Evolutionary conservation across 2,113 vertebrate species (phyloP).

Genomic region (Clarias batrachus): DNA sequence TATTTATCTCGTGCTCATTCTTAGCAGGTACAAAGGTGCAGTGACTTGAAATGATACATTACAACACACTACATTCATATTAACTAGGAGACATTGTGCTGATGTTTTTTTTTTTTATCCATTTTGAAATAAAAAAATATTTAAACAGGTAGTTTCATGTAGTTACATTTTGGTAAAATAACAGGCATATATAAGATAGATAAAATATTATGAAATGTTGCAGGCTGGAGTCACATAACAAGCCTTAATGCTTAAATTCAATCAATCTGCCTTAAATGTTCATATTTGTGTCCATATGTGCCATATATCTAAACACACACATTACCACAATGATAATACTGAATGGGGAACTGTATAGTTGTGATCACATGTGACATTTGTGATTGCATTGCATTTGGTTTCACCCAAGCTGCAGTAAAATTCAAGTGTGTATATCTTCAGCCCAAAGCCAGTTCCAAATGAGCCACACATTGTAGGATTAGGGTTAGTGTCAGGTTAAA

Average conservation of each 20-base stretch:
- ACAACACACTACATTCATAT: background rate
- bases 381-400: background rate
- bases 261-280: background rate
- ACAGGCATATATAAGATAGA: too few relatives aligned
- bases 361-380: background rate
- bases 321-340: background rate
- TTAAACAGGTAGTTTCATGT: background rate
- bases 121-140: background rate
- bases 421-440: background rate
- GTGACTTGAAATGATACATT: background rate
- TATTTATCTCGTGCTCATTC: background rate
- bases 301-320: background rate
- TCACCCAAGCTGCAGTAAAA: background rate
- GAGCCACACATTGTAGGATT: background rate
- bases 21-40: background rate
- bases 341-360: background rate
- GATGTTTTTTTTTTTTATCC: background rate
- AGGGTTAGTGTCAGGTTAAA: background rate
- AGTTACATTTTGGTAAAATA: background rate
- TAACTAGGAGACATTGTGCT: background rate
- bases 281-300: background rate
- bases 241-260: background rate
- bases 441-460: background rate
- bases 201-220: background rate
- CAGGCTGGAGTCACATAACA: background rate